Evolutionary conservation across 2,888 invertebrate species (phyloP), one percentile per base, ranked within the genome.

Genomic region (Synanthedon formicaeformis): DNA sequence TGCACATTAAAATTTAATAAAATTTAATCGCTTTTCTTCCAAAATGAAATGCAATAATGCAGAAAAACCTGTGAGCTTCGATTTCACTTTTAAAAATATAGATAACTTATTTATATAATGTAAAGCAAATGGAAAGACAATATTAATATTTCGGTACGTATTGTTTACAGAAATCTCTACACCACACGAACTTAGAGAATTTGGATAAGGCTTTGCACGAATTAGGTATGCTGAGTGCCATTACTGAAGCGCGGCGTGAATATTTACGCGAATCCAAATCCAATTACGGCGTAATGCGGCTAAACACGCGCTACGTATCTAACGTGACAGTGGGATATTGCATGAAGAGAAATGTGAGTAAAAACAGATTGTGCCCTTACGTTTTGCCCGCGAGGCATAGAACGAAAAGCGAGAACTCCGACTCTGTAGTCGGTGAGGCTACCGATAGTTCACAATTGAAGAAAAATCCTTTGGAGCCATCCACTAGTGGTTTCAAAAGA

Each of bases 341-440:
- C 65, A 89, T 90, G 80, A 86, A 88, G 63, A 76, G 88, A 58
- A 73, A 85, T 45, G 73, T 88, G 50, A 85, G 83, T 53, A 88
- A 89, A 65, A 88, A 88, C 75, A 82, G 91, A 66, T 88, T 89
- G 58, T 90, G 89, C 67, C 91, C 91, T 3, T 91, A 91, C 68
- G 80, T 85, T 50, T 64, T 89, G 59, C 89, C 89, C 50, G 88
- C 89, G 55, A 75, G 91, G 59, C 89, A 89, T 65, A 80, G 90
- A 71, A 90, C 90, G 60, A 89, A 89, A 75, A 91, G 91, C 69
- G 91, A 90, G 67, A 91, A 91, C 71, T 90, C 90, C 5, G 91
- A 91, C 60, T 73, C 81, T 60, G 62, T 67, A 64, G 63, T 67
- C 64, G 72, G 75, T 71, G 83, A 85, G 56, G 65, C 70, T 59